Percentiles rank a stretch among this genome's conserved stretches.
These are phyloP conservation scores for Meiosimyza decipiens DNA, from an alignment of 2,888 invertebrate genomes.

Conservation along the genomic window DNA sequence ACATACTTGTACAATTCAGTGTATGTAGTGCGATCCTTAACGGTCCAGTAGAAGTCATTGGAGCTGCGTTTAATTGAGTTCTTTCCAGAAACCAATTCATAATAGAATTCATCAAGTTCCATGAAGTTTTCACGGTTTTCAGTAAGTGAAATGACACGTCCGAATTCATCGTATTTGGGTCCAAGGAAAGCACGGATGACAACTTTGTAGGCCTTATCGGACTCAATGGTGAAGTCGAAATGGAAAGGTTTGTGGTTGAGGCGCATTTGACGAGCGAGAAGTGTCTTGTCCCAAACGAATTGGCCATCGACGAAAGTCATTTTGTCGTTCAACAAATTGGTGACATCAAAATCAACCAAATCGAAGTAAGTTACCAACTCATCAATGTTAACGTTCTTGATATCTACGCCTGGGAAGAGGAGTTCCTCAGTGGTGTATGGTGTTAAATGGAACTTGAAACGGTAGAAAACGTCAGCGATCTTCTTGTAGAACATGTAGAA, in stretches of 20 bases:
- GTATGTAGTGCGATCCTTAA: constrained; percentile 69
- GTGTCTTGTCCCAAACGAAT: constrained; percentile 58
- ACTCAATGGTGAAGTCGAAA: constrained; percentile 70
- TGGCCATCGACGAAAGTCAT: constrained; percentile 51
- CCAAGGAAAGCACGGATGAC: constrained; percentile 75
- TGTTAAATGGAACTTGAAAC: constrained; percentile 71
- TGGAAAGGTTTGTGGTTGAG: constrained; percentile 76
- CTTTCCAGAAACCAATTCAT: constrained; percentile 69
- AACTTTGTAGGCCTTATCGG: constrained; percentile 70
- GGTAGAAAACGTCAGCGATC: constrained; percentile 70
- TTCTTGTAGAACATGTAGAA: constrained; percentile 76
- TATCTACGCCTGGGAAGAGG: constrained; percentile 70
- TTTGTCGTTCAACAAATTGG: constrained; percentile 47
- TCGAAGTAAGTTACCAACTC: constrained; percentile 77
- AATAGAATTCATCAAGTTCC: constrained; percentile 73
- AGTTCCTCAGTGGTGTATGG: constrained; percentile 73
- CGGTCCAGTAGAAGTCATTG: constrained; percentile 59
- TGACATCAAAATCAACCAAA: constrained; percentile 71
- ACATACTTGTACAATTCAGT: constrained; percentile 66
- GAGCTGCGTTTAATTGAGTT: constrained; percentile 53
- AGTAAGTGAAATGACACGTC: constrained; percentile 69
- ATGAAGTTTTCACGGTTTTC: constrained; percentile 72
- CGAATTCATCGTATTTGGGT: constrained; percentile 73
- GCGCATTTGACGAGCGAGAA: constrained; percentile 72
- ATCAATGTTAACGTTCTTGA: constrained; percentile 73